These are phyloP conservation scores for Drosophila willistoni DNA, from an alignment of 1,140 invertebrate genomes.

Conservation along the genomic window DNA sequence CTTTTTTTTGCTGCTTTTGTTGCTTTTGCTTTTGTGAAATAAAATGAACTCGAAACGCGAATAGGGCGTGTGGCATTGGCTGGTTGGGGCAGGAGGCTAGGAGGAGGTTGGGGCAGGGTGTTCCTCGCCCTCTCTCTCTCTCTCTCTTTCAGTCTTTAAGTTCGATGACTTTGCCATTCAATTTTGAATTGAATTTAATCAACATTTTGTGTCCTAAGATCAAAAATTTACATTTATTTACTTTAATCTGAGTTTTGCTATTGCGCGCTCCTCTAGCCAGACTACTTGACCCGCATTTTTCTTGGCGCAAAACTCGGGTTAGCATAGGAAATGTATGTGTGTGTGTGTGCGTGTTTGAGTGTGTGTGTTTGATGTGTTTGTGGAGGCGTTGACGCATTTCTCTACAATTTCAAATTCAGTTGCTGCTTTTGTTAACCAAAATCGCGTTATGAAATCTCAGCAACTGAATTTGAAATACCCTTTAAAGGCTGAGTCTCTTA, in stretches of 20 bases:
- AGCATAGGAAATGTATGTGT: not conserved
- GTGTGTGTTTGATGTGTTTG: constrained; percentile 26
- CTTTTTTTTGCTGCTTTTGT: constrained; percentile 43
- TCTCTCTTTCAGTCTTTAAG: constrained; percentile 10
- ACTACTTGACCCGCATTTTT: constrained; percentile 64
- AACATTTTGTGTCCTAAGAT: not conserved
- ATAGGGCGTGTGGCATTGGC: constrained; percentile 57
- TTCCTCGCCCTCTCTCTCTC: not conserved
- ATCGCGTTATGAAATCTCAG: not conserved
- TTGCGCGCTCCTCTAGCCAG: not conserved
- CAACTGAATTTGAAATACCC: not conserved
- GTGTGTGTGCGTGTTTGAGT: constrained; percentile 16
- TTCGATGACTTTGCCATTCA: constrained; percentile 20
- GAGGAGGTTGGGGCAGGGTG: not conserved
- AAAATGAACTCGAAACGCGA: constrained; percentile 57
- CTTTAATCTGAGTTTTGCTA: not conserved
- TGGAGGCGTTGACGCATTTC: constrained; percentile 40
- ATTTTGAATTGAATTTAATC: constrained; percentile 33
- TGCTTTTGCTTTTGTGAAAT: constrained; percentile 67
- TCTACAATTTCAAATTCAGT: constrained; percentile 35
- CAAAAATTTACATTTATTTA: constrained; percentile 1
- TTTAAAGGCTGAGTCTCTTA: not conserved
- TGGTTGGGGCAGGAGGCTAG: constrained; percentile 10
- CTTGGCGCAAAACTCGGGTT: not conserved
- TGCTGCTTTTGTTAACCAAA: constrained; percentile 18